Evolutionary conservation across 2,113 vertebrate genomes (phyloP), one percentile per base, ranked within the genome.

Genomic region (Propithecus coquereli): DNA sequence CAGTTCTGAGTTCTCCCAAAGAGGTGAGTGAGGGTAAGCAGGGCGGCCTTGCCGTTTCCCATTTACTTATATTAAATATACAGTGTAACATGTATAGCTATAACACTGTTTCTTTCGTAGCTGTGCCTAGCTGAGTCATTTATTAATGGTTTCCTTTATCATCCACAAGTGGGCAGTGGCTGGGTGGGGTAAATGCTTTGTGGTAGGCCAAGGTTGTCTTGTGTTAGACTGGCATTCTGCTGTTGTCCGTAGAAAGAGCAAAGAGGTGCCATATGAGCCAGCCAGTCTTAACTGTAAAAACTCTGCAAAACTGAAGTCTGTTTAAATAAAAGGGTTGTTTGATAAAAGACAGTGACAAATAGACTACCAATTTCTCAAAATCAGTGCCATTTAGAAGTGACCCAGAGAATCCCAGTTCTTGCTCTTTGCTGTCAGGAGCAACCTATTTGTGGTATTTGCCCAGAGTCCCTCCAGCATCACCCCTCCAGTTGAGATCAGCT

Each of bases 391-490:
- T 18, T 73, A 73, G 34, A 84, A 82, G 17, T 97, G n/a, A 70
- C 50, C 52, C n/a, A n/a, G 30, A 93, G 45, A 91, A 82, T 76
- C 57, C 68, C 32, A 95, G 94, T 91, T 79, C 20, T 13, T 32
- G 71, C 23, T 85, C 40, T 0, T 1, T 87, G 84, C 86, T 97
- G 4, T 54, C 73, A 91, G 70, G 80, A 94, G 17, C 87, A 97
- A 97, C 82, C 40, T 97, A 1, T 97, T 82, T 97, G 0, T 98
- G 86, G 0, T 97, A 2, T 90, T 97, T 96, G 45, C 80, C 17
- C 97, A 99, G 99, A 99, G 99, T 96, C 99, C 99, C 80, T 99
- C 99, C 98, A 99, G 99, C 98, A 99, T 99, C 97, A 99, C 99
- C 95, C 99, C 99, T 98, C 99, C 99, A 45, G 99, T 99, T 65